A percentile compares a stretch with the other conserved stretches of the same genome.
phyloP scores from a whole-genome alignment of 2,113 vertebrate species.

The Kryptolebias marmoratus region DNA sequence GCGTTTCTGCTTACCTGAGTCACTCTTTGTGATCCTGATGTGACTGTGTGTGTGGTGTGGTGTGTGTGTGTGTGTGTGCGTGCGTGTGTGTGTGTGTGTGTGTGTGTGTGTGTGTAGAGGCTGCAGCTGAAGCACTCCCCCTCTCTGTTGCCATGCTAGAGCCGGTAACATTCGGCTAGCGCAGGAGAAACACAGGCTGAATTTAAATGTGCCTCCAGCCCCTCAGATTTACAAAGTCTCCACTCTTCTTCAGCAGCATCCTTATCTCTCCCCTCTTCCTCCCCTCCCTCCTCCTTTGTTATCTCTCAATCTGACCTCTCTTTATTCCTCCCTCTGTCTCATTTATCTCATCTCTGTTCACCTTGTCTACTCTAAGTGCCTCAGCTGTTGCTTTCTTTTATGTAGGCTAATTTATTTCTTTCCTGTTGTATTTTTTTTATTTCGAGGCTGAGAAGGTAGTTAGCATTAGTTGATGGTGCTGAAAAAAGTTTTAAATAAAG shows the following conservation, averaged over 20 bases:
- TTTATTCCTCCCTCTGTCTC: conserved; percentile 13
- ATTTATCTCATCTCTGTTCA: conserved; percentile 30
- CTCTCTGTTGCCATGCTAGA: conserved; percentile 76
- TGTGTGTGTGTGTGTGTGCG: conserved; percentile 20
- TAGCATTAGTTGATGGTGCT: too few species aligned
- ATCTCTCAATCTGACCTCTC: conserved; percentile 41
- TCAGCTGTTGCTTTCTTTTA: conserved; percentile 28
- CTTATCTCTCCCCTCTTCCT: conserved; percentile 3
- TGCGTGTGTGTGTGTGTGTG: conserved; percentile 34
- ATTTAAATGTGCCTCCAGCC: conserved; percentile 77
- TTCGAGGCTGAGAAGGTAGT: too few species aligned
- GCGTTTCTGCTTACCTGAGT: conserved; percentile 66
- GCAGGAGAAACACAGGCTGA: conserved; percentile 78
- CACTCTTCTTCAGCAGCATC: conserved; percentile 34
- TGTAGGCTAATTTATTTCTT: conserved; percentile 17
- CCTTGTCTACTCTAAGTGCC: conserved; percentile 23
- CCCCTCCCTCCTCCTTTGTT: not conserved
- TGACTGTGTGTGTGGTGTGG: conserved; percentile 14
- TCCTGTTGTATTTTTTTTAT: too few species aligned
- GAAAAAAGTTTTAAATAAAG: too few species aligned
- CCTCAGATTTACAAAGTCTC: conserved; percentile 56
- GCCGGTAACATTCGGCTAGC: conserved; percentile 75
- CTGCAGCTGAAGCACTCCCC: conserved; percentile 57
- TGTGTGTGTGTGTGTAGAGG: conserved; percentile 55
- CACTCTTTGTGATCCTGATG: conserved; percentile 57